Evolutionary conservation across 2,797 vertebrate species (phyloP).

Genomic region (Phyllotis vaccarum): DNA sequence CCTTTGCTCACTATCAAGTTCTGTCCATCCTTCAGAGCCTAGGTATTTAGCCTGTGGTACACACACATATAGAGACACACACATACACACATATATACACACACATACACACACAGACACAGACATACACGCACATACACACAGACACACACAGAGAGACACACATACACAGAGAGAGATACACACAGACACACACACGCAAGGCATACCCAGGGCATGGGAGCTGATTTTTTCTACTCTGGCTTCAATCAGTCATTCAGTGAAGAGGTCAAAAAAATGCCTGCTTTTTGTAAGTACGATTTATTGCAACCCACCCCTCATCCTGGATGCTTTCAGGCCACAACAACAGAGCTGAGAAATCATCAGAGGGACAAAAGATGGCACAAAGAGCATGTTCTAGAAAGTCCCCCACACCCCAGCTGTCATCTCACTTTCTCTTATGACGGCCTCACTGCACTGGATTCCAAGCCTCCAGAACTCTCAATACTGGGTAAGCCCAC

Average conservation of each 20-base stretch:
- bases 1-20: neutral
- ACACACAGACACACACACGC: neutral
- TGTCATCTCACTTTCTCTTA: fast-evolving
- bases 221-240: neutral
- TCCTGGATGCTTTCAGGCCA: neutral
- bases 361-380: neutral
- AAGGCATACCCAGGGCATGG: too few species aligned
- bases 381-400: neutral
- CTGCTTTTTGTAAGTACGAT: neutral
- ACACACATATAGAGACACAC: neutral
- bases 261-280: neutral
- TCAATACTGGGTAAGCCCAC: neutral
- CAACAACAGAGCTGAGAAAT: neutral
- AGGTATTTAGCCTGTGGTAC: neutral
- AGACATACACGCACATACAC: neutral
- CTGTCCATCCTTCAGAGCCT: neutral
- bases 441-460: neutral
- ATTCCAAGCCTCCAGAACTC: neutral
- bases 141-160: neutral
- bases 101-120: neutral
- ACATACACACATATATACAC: neutral
- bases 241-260: neutral
- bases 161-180: neutral
- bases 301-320: neutral
- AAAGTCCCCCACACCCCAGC: neutral